Percentiles rank a stretch among this genome's conserved stretches.
phyloP scores from a whole-genome alignment of 2,888 invertebrate species.

The Cylloceria caligata region DNA sequence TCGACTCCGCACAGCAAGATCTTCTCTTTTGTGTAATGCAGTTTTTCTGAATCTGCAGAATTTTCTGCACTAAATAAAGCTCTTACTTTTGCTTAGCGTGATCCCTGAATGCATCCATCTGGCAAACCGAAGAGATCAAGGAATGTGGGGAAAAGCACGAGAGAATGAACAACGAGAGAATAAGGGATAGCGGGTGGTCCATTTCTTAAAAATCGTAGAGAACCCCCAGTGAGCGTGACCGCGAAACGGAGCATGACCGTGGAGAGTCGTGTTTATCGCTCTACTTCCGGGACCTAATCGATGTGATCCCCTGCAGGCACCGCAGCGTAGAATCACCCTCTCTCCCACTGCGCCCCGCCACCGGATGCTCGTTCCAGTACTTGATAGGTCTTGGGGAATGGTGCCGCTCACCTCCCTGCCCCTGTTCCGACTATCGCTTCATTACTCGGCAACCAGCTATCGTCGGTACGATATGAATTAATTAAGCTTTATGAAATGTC shows the following conservation, averaged over 20 bases:
- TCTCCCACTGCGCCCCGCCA: conserved; percentile 15
- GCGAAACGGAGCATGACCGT: conserved; percentile 75
- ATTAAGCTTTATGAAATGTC: conserved; percentile 23
- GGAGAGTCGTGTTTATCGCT: conserved; percentile 73
- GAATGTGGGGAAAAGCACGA: conserved; percentile 33
- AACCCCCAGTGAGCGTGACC: conserved; percentile 51
- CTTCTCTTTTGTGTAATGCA: not conserved
- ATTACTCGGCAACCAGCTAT: not conserved
- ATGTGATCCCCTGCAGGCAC: conserved; percentile 70
- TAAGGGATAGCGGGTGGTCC: conserved; percentile 40
- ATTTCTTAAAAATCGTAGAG: conserved; percentile 38
- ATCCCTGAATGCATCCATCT: conserved; percentile 25
- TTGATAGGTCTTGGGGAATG: conserved; percentile 37
- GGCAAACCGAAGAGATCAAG: conserved; percentile 25
- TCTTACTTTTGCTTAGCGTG: not conserved
- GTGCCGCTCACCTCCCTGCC: not conserved
- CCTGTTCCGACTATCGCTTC: not conserved
- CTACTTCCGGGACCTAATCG: conserved; percentile 76
- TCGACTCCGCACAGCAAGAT: not conserved
- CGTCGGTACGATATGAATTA: conserved; percentile 28
- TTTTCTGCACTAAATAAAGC: not conserved
- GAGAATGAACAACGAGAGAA: conserved; percentile 11
- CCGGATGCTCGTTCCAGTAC: conserved; percentile 49
- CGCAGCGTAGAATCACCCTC: conserved; percentile 62
- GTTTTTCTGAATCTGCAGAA: not conserved